A percentile compares a stretch with the other conserved stretches of the same genome.
Conservation (phyloP, 2,888 invertebrate species). For the Noctua pronuba region DNA sequence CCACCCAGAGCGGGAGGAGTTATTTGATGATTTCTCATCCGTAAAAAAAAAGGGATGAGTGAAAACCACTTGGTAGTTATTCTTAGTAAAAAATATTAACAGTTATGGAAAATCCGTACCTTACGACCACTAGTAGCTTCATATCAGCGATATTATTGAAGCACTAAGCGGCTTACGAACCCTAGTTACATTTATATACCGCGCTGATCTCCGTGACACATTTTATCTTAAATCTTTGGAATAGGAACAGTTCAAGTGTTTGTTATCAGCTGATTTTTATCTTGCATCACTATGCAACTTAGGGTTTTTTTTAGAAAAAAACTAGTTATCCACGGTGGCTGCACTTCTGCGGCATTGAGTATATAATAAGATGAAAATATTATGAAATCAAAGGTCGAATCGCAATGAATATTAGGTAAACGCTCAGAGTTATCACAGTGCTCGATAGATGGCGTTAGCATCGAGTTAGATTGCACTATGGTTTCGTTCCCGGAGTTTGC, state of each 20-base stretch:
- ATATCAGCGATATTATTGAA: constrained; percentile 37
- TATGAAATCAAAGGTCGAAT: background rate
- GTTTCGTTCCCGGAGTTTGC: background rate
- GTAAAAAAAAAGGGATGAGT: too few relatives aligned
- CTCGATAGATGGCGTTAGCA: background rate
- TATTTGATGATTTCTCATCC: too few relatives aligned
- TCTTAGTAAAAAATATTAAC: background rate
- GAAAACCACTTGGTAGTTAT: background rate
- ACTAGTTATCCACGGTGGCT: background rate
- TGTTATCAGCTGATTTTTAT: constrained; percentile 21
- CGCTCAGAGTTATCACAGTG: background rate
- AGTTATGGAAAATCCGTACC: constrained; percentile 15
- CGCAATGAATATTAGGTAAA: background rate
- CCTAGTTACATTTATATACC: constrained; percentile 19
- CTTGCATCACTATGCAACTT: background rate
- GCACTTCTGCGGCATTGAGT: background rate
- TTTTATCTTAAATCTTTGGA: constrained; percentile 25
- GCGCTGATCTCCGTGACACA: background rate
- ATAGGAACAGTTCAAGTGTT: constrained; percentile 16
- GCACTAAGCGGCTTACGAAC: background rate
- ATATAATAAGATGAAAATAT: background rate
- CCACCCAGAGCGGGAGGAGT: too few relatives aligned
- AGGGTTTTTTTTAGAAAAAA: background rate
- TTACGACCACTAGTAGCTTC: constrained; percentile 54
- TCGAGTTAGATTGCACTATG: background rate